Conservation (phyloP, 2,113 vertebrate genomes). For the Oostethus manadensis region DNA sequence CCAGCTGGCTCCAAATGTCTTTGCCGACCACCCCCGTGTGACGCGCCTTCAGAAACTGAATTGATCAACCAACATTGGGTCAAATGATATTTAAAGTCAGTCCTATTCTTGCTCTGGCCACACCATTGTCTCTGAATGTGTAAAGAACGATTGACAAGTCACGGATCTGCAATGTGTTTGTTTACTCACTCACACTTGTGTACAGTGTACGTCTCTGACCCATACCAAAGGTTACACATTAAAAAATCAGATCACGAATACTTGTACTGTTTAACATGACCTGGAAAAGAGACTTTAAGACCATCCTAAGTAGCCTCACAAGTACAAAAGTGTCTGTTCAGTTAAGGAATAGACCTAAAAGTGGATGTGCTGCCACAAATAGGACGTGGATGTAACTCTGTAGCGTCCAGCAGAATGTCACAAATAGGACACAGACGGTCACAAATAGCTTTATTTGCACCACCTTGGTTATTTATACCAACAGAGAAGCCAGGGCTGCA, state of each 20-base stretch:
- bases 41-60: too few relatives aligned
- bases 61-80: background rate
- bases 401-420: slow-evolving; percentile 34
- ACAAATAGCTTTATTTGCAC: slow-evolving; percentile 49
- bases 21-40: background rate
- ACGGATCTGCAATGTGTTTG: too few relatives aligned
- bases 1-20: slow-evolving; percentile 5
- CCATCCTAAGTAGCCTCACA: too few relatives aligned
- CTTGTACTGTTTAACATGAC: too few relatives aligned
- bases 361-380: slow-evolving; percentile 34
- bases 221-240: too few relatives aligned
- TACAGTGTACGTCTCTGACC: too few relatives aligned
- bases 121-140: background rate
- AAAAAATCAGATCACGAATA: too few relatives aligned
- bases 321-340: slow-evolving; percentile 10
- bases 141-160: too few relatives aligned
- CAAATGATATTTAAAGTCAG: background rate
- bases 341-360: slow-evolving; percentile 47
- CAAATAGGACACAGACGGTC: slow-evolving; percentile 38
- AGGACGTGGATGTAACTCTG: slow-evolving; percentile 46
- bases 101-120: background rate
- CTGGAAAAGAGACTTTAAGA: too few relatives aligned
- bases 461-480: slow-evolving; percentile 36
- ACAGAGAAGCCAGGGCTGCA: background rate
- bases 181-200: too few relatives aligned